Evolutionary conservation across 1,140 invertebrate species (phyloP).

Genomic region (Pogonus chalceus): DNA sequence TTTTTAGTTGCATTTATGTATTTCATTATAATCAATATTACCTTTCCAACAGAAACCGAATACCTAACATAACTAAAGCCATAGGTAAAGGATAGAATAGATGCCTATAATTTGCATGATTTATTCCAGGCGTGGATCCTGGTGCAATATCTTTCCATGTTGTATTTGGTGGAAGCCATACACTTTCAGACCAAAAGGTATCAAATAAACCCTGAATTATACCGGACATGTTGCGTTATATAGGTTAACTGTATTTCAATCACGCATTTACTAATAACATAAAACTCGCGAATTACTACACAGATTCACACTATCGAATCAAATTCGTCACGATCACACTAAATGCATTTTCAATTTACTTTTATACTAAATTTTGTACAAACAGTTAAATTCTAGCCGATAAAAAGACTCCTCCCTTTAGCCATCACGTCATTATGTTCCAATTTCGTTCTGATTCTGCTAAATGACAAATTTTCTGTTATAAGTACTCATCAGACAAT

Average conservation of each 20-base stretch:
- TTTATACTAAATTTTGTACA: not conserved
- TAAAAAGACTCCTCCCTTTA: not conserved
- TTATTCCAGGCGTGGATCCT: constrained; percentile 60
- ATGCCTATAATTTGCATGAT: constrained; percentile 73
- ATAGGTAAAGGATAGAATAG: constrained; percentile 72
- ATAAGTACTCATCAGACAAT: no score
- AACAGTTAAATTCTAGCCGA: not conserved
- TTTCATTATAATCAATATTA: no score
- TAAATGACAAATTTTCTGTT: no score
- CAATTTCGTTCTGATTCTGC: no score
- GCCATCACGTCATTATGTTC: not conserved
- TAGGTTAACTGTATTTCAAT: not conserved
- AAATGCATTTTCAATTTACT: not conserved
- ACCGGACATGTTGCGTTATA: not conserved
- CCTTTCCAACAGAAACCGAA: constrained; percentile 74
- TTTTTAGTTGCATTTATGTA: constrained; percentile 7
- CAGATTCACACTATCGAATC: not conserved
- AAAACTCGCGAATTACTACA: not conserved
- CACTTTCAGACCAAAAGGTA: constrained; percentile 68
- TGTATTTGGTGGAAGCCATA: constrained; percentile 84
- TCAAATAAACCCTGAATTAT: constrained; percentile 31
- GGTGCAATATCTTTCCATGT: constrained; percentile 81
- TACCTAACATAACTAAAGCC: constrained; percentile 60
- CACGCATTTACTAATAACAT: not conserved
- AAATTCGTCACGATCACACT: not conserved